phyloP scores from a whole-genome alignment of 2,888 invertebrate species.

The Germaria angustata region DNA sequence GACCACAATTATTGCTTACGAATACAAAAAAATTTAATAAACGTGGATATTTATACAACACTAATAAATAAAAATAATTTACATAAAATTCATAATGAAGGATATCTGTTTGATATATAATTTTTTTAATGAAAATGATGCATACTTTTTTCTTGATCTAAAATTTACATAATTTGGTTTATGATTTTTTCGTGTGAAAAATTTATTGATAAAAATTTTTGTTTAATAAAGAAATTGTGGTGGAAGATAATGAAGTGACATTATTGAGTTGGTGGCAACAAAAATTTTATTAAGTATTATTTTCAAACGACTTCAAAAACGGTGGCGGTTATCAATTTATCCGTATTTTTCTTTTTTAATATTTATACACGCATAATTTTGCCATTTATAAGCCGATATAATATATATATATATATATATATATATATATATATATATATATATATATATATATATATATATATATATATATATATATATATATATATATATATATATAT shows the following conservation, averaged over 20 bases:
- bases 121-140: constrained; percentile 1
- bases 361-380: no score
- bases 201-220: constrained; percentile 10
- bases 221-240: constrained; percentile 2
- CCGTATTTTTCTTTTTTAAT: no score
- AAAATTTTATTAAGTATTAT: no score
- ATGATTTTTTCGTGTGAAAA: constrained; percentile 1
- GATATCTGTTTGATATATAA: background rate
- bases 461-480: no score
- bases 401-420: no score
- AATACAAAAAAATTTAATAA: no score
- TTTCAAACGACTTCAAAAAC: no score
- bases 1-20: constrained; percentile 58
- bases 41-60: constrained; percentile 1
- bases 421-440: no score
- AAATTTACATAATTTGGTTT: constrained; percentile 18
- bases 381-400: no score
- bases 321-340: no score
- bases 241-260: constrained; percentile 2
- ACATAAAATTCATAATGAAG: constrained; percentile 38
- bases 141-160: background rate
- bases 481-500: no score
- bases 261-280: background rate
- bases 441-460: no score
- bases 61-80: constrained; percentile 39